Percentiles rank a stretch among this genome's conserved stretches.
These are phyloP conservation scores for Formica exsecta DNA, from an alignment of 1,140 invertebrate genomes.

Conservation along the genomic window DNA sequence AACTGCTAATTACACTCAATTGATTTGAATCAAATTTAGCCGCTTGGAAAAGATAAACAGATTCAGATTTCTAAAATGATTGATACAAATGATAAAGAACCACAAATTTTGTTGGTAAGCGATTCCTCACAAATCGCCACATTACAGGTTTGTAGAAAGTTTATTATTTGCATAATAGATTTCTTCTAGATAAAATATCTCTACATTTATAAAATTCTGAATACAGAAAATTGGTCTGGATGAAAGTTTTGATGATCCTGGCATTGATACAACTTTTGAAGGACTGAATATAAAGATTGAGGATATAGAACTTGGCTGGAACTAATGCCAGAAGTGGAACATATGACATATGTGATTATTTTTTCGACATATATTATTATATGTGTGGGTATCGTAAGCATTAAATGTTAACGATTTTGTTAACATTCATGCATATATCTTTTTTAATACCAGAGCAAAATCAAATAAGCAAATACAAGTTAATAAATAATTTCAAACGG, in stretches of 20 bases:
- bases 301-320: constrained; percentile 81
- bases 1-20: constrained; percentile 17
- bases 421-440: constrained; percentile 23
- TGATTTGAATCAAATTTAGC: constrained; percentile 34
- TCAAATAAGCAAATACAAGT: constrained; percentile 29
- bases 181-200: neutral
- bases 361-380: neutral
- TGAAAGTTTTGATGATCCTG: constrained; percentile 76
- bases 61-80: constrained; percentile 74
- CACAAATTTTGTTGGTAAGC: constrained; percentile 81
- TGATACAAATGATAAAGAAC: constrained; percentile 76
- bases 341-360: neutral
- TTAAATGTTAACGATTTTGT: constrained; percentile 24
- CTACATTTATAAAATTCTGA: neutral
- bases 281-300: constrained; percentile 82
- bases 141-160: constrained; percentile 75
- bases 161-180: neutral
- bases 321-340: constrained; percentile 53
- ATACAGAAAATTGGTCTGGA: constrained; percentile 79
- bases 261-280: constrained; percentile 79
- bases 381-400: neutral
- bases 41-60: constrained; percentile 72
- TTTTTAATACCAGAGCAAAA: constrained; percentile 29
- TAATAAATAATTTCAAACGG: constrained; percentile 4
- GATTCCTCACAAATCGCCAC: constrained; percentile 81